phyloP scores from a whole-genome alignment of 2,113 vertebrate genomes.

The Rousettus leschenaultii region DNA sequence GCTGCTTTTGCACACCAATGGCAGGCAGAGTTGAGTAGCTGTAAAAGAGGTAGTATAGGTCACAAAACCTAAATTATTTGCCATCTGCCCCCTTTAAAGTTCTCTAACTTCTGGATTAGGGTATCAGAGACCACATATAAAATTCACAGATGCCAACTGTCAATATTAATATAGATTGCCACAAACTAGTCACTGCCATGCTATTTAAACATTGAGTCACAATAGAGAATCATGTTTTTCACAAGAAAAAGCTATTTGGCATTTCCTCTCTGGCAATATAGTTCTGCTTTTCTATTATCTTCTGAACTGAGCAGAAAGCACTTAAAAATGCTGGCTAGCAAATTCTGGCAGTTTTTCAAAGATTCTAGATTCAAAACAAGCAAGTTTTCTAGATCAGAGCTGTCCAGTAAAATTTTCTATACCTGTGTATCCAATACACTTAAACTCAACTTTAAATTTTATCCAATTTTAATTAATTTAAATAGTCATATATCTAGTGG shows the following conservation, averaged over 20 bases:
- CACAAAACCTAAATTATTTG: neutral
- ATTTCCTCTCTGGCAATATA: neutral
- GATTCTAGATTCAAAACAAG: neutral
- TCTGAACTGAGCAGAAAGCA: neutral
- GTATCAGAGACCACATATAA: neutral
- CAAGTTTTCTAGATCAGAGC: neutral
- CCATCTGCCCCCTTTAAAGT: neutral
- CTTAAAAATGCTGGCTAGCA: neutral
- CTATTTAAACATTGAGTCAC: neutral
- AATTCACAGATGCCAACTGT: neutral
- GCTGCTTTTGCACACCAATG: neutral
- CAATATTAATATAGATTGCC: neutral
- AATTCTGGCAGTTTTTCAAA: constrained; percentile 16
- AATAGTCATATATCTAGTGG: neutral
- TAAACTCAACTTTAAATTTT: neutral
- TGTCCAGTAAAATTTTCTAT: neutral
- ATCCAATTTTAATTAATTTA: neutral
- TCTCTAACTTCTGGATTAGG: neutral
- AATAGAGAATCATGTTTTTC: neutral
- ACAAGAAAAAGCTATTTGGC: neutral
- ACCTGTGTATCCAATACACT: neutral
- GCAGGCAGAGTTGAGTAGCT: neutral
- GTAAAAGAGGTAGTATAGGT: neutral
- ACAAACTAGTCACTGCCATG: neutral
- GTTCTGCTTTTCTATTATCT: neutral